Evolutionary conservation across 2,888 invertebrate species (phyloP).

Genomic region (Caenorhabditis macrosperma): DNA sequence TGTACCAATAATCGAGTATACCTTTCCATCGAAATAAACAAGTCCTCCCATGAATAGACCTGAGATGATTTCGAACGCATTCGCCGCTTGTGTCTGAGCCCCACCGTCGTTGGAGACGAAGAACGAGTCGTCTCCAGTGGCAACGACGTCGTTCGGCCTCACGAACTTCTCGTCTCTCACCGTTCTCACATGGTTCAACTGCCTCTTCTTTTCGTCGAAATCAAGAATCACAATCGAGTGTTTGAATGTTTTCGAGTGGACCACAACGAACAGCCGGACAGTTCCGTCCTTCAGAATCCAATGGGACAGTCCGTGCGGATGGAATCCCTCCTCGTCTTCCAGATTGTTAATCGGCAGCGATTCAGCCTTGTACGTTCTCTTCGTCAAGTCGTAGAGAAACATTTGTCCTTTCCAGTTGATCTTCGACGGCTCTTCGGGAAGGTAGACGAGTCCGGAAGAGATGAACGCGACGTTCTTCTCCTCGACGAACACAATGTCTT

Average conservation of each 20-base stretch:
- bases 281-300: conserved; percentile 56
- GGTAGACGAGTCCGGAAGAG: conserved; percentile 67
- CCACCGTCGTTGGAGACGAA: conserved; percentile 68
- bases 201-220: conserved; percentile 46
- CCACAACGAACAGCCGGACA: conserved; percentile 64
- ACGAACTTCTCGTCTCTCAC: conserved; percentile 62
- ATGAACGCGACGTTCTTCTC: conserved; percentile 62
- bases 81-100: conserved; percentile 53
- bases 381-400: conserved; percentile 65
- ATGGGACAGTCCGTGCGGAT: conserved; percentile 68
- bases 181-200: conserved; percentile 60
- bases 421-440: conserved; percentile 22
- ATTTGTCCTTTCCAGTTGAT: conserved; percentile 61
- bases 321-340: conserved; percentile 57
- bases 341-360: conserved; percentile 23
- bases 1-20: conserved; percentile 11
- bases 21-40: conserved; percentile 66
- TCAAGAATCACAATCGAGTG: conserved; percentile 66
- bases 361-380: conserved; percentile 31
- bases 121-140: conserved; percentile 63
- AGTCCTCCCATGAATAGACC: conserved; percentile 59
- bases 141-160: conserved; percentile 67
- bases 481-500: conserved; percentile 67
- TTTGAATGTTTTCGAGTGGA: conserved; percentile 57
- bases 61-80: conserved; percentile 54